phyloP scores from a whole-genome alignment of 92 coral and sea anemone genomes.

The Phenganax marumi region DNA sequence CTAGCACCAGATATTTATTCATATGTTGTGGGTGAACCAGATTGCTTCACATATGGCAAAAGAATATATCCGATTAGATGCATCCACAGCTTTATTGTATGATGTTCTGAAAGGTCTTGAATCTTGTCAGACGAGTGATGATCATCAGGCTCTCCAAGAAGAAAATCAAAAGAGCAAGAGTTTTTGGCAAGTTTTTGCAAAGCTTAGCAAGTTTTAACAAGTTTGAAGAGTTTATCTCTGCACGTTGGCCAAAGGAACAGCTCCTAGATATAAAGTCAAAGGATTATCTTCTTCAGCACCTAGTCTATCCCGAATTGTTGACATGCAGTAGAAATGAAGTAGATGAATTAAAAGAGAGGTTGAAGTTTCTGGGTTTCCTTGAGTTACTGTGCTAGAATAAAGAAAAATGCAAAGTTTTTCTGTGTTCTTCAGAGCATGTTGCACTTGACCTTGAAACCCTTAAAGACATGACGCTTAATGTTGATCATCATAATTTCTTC shows the following conservation, averaged over 20 bases:
- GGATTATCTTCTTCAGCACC: conserved; percentile 51
- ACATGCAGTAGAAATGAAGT: conserved; percentile 49
- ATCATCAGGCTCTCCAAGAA: conserved; percentile 31
- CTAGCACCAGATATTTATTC: conserved; percentile 49
- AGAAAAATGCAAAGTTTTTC: conserved; percentile 40
- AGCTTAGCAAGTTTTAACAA: too few species aligned
- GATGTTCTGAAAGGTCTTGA: conserved; percentile 36
- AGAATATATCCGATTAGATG: conserved; percentile 52
- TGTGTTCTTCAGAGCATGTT: conserved; percentile 24
- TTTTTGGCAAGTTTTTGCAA: conserved; percentile 46
- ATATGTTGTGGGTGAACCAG: conserved; percentile 42
- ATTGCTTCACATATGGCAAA: conserved; percentile 38
- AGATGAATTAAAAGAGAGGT: conserved; percentile 55
- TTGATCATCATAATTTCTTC: too few species aligned
- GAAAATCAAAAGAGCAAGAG: conserved; percentile 43
- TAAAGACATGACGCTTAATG: conserved; percentile 30
- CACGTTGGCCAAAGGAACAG: conserved; percentile 50
- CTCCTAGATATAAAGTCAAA: conserved; percentile 32
- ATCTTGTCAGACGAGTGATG: conserved; percentile 7
- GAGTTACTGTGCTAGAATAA: conserved; percentile 44
- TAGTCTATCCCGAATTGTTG: conserved; percentile 52
- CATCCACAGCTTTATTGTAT: conserved; percentile 53
- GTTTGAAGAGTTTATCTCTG: conserved; percentile 47
- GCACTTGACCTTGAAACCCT: conserved; percentile 30
- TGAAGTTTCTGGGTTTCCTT: conserved; percentile 48